phyloP scores from a whole-genome alignment of 2,113 vertebrate genomes.

The Elaphurus davidianus region DNA sequence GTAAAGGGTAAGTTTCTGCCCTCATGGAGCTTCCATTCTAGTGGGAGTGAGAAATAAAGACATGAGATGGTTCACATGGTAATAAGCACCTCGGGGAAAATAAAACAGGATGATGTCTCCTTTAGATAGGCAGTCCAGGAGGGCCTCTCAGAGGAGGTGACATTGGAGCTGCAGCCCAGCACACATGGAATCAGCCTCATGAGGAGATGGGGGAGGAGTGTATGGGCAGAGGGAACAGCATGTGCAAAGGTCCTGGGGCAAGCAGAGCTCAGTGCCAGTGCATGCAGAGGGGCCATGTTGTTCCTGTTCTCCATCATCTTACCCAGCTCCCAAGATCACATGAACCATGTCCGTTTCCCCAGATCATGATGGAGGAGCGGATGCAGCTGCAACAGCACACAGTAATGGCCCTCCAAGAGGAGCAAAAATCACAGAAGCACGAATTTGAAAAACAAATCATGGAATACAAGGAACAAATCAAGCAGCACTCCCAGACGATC shows the following conservation, averaged over 20 bases:
- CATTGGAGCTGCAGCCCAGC: not conserved
- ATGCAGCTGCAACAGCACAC: not conserved
- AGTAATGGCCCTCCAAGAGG: conserved; percentile 6
- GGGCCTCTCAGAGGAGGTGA: not conserved
- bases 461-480: conserved; percentile 84
- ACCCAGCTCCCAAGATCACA: not conserved
- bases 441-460: conserved; percentile 65
- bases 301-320: rapidly evolving
- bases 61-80: not conserved
- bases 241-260: rapidly evolving
- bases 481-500: conserved; percentile 86
- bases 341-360: rapidly evolving
- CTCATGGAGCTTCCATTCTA: rapidly evolving
- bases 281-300: rapidly evolving
- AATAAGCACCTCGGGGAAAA: not conserved
- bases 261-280: not conserved
- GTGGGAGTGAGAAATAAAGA: not conserved
- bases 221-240: rapidly evolving
- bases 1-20: not conserved
- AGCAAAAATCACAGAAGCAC: conserved; percentile 58
- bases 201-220: not conserved
- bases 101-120: not conserved
- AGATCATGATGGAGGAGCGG: conserved; percentile 69
- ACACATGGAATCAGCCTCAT: not conserved
- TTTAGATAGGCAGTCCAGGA: not conserved